Conservation (phyloP, 2,888 invertebrate species). For the Chouioia cunea region DNA sequence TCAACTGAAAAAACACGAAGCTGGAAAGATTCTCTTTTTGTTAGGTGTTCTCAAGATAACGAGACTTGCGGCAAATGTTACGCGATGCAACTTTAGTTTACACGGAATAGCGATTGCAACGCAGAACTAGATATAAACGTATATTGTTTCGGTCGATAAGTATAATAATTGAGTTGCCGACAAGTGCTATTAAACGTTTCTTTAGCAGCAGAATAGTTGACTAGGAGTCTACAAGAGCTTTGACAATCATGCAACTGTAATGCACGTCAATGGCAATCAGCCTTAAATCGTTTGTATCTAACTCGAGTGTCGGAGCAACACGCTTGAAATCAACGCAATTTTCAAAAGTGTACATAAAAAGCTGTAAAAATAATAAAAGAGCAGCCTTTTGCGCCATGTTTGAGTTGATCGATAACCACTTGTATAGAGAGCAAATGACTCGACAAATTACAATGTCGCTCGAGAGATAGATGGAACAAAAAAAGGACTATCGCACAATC, state of each 20-base stretch:
- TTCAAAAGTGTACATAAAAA: background rate
- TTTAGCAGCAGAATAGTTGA: background rate
- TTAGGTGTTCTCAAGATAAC: too few relatives aligned
- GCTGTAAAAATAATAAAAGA: slow-evolving; percentile 1
- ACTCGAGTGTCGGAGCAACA: background rate
- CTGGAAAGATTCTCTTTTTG: slow-evolving; percentile 3
- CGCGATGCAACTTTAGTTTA: too few relatives aligned
- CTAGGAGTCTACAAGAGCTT: slow-evolving; percentile 18
- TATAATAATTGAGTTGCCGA: background rate
- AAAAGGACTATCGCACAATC: slow-evolving; percentile 23
- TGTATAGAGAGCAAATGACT: background rate
- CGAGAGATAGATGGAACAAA: slow-evolving; percentile 1
- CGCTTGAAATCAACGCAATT: background rate
- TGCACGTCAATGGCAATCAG: slow-evolving; percentile 23
- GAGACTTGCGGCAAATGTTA: too few relatives aligned
- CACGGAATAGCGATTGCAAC: slow-evolving; percentile 3
- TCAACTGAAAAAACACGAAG: slow-evolving; percentile 27
- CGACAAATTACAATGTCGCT: slow-evolving; percentile 6
- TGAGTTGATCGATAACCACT: slow-evolving; percentile 37
- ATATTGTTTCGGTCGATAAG: background rate
- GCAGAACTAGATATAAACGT: slow-evolving; percentile 1
- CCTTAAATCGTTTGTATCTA: background rate
- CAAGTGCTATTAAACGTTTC: background rate
- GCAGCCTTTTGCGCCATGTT: slow-evolving; percentile 9
- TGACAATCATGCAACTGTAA: slow-evolving; percentile 12